Evolutionary conservation across 2,797 vertebrate species (phyloP), one percentile per base, ranked within the genome.

Genomic region (Pygocentrus nattereri): DNA sequence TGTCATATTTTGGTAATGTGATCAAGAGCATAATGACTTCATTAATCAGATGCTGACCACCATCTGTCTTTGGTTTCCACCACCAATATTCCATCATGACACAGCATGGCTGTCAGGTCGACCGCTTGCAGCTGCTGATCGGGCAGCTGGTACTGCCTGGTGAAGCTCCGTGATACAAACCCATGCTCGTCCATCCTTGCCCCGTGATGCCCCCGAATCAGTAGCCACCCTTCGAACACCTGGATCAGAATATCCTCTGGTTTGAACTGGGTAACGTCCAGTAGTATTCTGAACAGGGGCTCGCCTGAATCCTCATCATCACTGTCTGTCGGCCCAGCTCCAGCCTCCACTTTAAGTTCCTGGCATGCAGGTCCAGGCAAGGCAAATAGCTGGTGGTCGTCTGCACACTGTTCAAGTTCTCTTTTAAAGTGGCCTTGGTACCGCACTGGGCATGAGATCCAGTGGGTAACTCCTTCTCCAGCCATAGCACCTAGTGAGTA

Each of bases 211-310:
- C 93, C 95, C 87, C 93, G 94, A 47, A 96, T 90, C 87, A 96
- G 87, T 67, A 96, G 93, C 95, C 95, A 96, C 27, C 95, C 95
- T 88, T 97, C 94, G 0, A 94, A 95, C 70, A 95, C 93, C 89
- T 97, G 96, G 80, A 97, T 96, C 65, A 96, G 93, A 82, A 97
- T 90, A 25, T 97, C 95, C 85, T 96, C 95, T 0, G 95, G 94
- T 47, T 94, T 93, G 87, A 96, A 97, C 79, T 96, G 95, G 84
- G 95, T 94, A 71, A 95, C 94, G 0, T 96, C 95, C 90, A 97
- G 84, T 80, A 96, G 79, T 72, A 96, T 84, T 79, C 87, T 93
- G 87, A 96, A 96, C 12, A 0, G 12, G 4, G 78, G 68, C 34
- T 82, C 79, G 5, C 76, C 84, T n/a, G 74, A 79, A 13, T 84